Conservation (phyloP, 1,140 invertebrate genomes). For the Zophobas morio region DNA sequence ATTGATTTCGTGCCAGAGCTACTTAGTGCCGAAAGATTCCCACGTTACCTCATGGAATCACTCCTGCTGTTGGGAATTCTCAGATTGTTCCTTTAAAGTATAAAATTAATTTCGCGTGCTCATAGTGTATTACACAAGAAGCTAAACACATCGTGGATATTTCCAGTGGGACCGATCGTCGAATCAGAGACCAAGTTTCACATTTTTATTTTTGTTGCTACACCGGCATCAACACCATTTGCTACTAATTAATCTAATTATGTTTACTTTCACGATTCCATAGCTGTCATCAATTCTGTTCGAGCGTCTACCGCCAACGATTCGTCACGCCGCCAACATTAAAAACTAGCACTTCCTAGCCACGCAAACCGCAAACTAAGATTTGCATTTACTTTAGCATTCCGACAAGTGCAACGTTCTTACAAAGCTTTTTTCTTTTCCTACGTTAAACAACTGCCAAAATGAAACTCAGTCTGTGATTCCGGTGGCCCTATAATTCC, state of each 20-base stretch:
- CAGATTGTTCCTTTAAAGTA: slow-evolving; percentile 21
- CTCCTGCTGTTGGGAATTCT: slow-evolving; percentile 14
- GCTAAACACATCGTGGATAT: slow-evolving; percentile 2
- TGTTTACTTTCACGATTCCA: slow-evolving; percentile 9
- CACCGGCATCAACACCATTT: neutral
- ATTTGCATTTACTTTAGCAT: slow-evolving; percentile 1
- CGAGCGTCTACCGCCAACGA: too few relatives aligned
- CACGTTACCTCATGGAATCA: slow-evolving; percentile 5
- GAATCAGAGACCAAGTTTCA: neutral
- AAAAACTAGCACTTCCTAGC: neutral
- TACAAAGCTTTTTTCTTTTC: neutral
- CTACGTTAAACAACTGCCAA: too few relatives aligned
- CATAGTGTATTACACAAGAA: slow-evolving; percentile 10
- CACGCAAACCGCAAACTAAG: neutral
- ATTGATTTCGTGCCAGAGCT: slow-evolving; percentile 27
- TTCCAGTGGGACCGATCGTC: slow-evolving; percentile 3
- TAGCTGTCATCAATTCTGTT: neutral
- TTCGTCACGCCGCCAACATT: neutral
- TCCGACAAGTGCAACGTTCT: neutral
- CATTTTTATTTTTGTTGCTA: slow-evolving; percentile 11
- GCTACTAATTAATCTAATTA: neutral
- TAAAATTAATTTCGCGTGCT: slow-evolving; percentile 25
- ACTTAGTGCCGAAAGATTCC: slow-evolving; percentile 14
- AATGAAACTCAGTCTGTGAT: too few relatives aligned
- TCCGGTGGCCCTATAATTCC: neutral